Evolutionary conservation across 1,140 invertebrate genomes (phyloP), one percentile per base, ranked within the genome.

Genomic region (Conopomorpha cramerella): DNA sequence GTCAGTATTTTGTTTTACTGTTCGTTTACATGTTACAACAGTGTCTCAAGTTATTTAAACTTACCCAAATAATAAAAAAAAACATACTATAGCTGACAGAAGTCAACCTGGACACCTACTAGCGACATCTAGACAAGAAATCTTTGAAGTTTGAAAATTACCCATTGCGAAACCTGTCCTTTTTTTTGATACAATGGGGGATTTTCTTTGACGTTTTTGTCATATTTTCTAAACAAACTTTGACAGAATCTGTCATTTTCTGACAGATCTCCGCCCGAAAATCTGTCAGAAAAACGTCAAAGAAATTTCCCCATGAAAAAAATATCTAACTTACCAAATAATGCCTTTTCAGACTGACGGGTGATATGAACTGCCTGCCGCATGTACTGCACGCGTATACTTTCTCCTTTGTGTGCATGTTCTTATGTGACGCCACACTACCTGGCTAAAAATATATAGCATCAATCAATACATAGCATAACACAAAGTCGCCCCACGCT

Each of bases 371-470:
- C 39, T 57, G 43, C 2, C 41, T 32, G 0, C 50, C 52, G 49
- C 83, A 85, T 1, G 81, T 77, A 38, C 83, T 81, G 52, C 88
- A 91, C 1, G 82, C 74, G 40, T 83, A 85, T 1, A 84, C 79
- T 36, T 81, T 84, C 42, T 84, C 80, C 1, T 82, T 84, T 0
- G 87, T 89, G 54, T 92, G 82, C 12, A 77, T 80, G 29, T 81
- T 81, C 35, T 70, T 59, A 25, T 84, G 82, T 8, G 76, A 66
- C 3, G 77, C 70, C 1, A 84, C 54, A 34, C 81, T 81, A 30
- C 81, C 78, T 0, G 80, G 52, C 53, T 82, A 51, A 0, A 39
- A 23, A 30, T 31, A 38, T 2, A 36, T 30, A 18, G 19, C 4
- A 23, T 6, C 19, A 4, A 10, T 23, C 4, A 23, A 23, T 23